Evolutionary conservation across 1,140 invertebrate genomes (phyloP).

Genomic region (Heterodera carotae): DNA sequence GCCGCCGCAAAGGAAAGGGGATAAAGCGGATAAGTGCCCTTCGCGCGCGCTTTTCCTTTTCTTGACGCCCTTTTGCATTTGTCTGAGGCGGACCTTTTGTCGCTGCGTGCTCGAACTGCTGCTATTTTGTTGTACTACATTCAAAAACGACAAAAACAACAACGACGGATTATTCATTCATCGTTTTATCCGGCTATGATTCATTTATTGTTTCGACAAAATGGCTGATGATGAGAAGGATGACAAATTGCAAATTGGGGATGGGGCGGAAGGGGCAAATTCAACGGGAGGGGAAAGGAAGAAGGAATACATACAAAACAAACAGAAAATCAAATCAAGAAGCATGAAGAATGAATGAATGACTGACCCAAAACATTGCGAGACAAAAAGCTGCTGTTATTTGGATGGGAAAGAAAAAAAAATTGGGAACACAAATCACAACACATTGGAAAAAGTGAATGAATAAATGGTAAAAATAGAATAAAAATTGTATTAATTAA

Average conservation of each 20-base stretch:
- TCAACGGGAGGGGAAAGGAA: too few species aligned
- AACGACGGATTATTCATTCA: background rate
- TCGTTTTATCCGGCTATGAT: too few species aligned
- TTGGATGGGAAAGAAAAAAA: constrained; percentile 3
- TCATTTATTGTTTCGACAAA: background rate
- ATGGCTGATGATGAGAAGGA: constrained; percentile 1
- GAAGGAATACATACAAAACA: too few species aligned
- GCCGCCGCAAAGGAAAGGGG: too few species aligned
- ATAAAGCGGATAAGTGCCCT: too few species aligned
- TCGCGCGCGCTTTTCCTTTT: background rate
- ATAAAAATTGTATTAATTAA: too few species aligned
- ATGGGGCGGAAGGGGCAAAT: too few species aligned
- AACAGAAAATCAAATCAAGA: background rate
- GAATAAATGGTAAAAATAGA: background rate
- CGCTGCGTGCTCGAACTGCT: background rate
- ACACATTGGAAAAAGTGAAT: background rate
- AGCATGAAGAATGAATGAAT: background rate
- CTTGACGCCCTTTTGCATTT: background rate
- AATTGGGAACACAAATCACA: constrained; percentile 6
- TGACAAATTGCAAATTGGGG: background rate
- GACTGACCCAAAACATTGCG: background rate
- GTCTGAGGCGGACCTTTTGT: background rate
- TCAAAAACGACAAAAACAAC: background rate
- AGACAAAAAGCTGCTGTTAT: background rate
- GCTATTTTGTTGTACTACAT: background rate